Evolutionary conservation across 1,140 invertebrate genomes (phyloP), one percentile per base, ranked within the genome.

Genomic region (Anagrus nilaparvatae): DNA sequence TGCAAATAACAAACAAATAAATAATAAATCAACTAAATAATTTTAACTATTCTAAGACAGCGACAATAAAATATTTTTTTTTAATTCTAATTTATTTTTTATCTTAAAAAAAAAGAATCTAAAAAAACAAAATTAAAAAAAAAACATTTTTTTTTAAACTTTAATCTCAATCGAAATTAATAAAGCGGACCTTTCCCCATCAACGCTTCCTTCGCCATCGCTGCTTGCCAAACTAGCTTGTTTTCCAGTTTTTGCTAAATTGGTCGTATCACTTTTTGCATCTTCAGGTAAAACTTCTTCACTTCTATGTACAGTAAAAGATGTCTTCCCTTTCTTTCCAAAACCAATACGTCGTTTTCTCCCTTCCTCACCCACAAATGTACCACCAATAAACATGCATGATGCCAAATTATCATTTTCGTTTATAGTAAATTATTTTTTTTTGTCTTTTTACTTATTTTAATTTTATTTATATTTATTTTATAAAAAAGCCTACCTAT

Each of bases 311-410:
- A 94, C 87, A 65, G 87, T 93, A 76, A 94, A 89, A 55, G 88
- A 89, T 67, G 84, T 87, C 76, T 89, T 88, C 59, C 87, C 86
- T 72, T 87, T 87, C 73, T 87, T 85, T 67, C 88, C 87, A 73
- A 95, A 94, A 69, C 89, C 88, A 79, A 93, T 82, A 70, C 89
- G 81, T 75, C 89, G 79, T 77, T 92, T 93, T 61, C 87, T 82
- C 77, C 88, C 88, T 90, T 72, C 63, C 60, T 67, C 63, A 59
- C 65, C 63, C 59, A 67, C 61, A 53, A 59, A 67, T 67, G 60
- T 65, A 66, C 60, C 61, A 63, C 57, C 61, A 66, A 69, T 56
- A 68, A 49, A 60, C 51, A 65, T 56, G 61, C 56, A 62, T 60
- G 61, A n/a, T 61, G 51, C 58, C 52, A 63, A 58, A 56, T 66